These are phyloP conservation scores for Lithosia quadra DNA, from an alignment of 2,888 invertebrate species.

Conservation along the genomic window DNA sequence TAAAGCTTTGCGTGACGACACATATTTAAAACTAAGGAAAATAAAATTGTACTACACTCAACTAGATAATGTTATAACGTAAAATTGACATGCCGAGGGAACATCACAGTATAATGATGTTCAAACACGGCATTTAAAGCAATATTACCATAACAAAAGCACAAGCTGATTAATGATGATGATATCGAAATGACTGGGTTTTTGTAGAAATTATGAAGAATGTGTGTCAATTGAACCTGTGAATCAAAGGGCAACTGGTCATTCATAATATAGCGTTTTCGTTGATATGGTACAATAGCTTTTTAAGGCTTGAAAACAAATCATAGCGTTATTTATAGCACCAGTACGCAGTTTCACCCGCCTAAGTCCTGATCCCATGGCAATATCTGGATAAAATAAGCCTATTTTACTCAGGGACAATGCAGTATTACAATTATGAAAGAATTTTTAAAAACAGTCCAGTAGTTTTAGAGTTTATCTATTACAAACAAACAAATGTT, in stretches of 20 bases:
- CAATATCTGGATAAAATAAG: too few relatives aligned
- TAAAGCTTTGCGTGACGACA: slow-evolving; percentile 66
- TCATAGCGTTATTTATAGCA: neutral
- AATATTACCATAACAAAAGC: slow-evolving; percentile 46
- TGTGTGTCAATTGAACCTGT: slow-evolving; percentile 31
- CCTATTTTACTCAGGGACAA: too few relatives aligned
- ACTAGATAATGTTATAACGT: slow-evolving; percentile 37
- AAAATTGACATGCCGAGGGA: slow-evolving; percentile 59
- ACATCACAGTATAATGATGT: slow-evolving; percentile 59
- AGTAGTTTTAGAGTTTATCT: too few relatives aligned
- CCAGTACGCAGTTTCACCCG: too few relatives aligned
- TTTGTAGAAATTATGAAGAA: slow-evolving; percentile 14
- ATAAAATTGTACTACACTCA: slow-evolving; percentile 55
- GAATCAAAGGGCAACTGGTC: slow-evolving; percentile 55
- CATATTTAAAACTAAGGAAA: slow-evolving; percentile 56
- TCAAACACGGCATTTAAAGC: slow-evolving; percentile 55
- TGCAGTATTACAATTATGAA: too few relatives aligned
- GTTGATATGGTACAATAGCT: too few relatives aligned
- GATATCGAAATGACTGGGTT: slow-evolving; percentile 35
- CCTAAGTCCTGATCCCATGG: too few relatives aligned
- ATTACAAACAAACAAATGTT: too few relatives aligned
- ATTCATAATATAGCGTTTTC: slow-evolving; percentile 63
- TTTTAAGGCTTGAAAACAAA: neutral
- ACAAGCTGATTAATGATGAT: slow-evolving; percentile 42
- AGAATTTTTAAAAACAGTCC: too few relatives aligned